Base-by-base conservation (phyloP, 2,797 vertebrate genomes). In the Galagoides demidoff region DNA sequence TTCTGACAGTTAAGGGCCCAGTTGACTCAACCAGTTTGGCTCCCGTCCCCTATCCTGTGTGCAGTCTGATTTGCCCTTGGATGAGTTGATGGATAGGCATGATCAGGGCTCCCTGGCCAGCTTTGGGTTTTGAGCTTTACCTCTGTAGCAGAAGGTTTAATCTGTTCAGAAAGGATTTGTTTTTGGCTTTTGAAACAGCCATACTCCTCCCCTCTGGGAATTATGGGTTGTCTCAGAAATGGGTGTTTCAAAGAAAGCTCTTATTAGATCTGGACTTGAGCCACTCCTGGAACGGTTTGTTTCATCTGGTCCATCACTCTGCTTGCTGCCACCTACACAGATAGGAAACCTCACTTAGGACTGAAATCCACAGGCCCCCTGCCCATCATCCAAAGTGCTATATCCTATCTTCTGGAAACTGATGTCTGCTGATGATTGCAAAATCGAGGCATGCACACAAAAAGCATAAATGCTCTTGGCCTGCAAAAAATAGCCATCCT, bases 231-330 rank as follows among this genome's bases (percentile, higher is more conserved):
- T 92, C 95, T 90, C 39, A 39, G 64, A 95, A 85, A 95, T 45
- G 61, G 81, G 70, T 89, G 74, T 70, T 89, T 97, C 78, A 92
- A 95, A 95, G 79, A 92, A 95, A 96, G 70, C n/a, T 92, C 71
- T 92, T 92, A 88, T 63, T 92, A 71, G 23, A 86, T 96, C 74
- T 93, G 76, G 59, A 92, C 76, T 63, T 95, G 74, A 45, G 85
- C 78, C 83, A 90, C 78, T 79, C 74, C 83, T 88, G 31, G 59
- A 96, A 92, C 64, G 76, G 49, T 92, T 93, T 93, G 87, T 92
- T 96, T 97, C 76, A 76, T 55, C 39, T 78, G 68, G 29, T 43
- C 45, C 71, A 71, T 89, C 45, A 71, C 37, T 90, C 78, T 92
- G 77, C 86, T 95, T 95, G 55, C 43, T 93, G 49, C 83, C 88